Conservation (phyloP, 2,888 invertebrate genomes). For the Carabus problematicus region DNA sequence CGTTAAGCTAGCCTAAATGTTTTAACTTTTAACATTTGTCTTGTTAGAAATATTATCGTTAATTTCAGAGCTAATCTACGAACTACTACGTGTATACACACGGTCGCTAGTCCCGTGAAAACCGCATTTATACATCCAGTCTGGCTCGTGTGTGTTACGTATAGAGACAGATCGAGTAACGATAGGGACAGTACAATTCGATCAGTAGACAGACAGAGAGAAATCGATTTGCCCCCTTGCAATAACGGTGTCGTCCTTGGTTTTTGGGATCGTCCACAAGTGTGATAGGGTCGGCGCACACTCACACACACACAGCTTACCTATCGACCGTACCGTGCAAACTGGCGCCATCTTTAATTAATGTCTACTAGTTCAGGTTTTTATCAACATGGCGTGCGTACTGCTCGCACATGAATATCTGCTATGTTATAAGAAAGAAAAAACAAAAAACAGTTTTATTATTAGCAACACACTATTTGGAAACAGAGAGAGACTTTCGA, state of each 20-base stretch:
- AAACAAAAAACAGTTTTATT: too few relatives aligned
- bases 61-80: constrained; percentile 23
- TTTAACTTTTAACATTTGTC: background rate
- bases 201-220: background rate
- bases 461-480: background rate
- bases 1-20: background rate
- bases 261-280: background rate
- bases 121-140: constrained; percentile 11
- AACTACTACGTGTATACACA: background rate
- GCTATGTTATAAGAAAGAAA: too few relatives aligned
- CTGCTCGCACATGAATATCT: too few relatives aligned
- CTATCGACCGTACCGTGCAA: background rate
- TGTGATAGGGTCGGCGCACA: background rate
- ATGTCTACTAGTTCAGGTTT: background rate
- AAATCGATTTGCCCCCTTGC: background rate
- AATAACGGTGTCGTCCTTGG: background rate
- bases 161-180: background rate
- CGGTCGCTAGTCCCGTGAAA: constrained; percentile 25
- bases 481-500: background rate
- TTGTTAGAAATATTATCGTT: constrained; percentile 13
- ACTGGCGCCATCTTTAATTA: background rate
- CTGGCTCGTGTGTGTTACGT: background rate
- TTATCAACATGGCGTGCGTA: too few relatives aligned
- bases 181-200: background rate
- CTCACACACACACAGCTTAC: background rate